Conservation (phyloP, 2,888 invertebrate species). For the Teinopalpus imperialis region DNA sequence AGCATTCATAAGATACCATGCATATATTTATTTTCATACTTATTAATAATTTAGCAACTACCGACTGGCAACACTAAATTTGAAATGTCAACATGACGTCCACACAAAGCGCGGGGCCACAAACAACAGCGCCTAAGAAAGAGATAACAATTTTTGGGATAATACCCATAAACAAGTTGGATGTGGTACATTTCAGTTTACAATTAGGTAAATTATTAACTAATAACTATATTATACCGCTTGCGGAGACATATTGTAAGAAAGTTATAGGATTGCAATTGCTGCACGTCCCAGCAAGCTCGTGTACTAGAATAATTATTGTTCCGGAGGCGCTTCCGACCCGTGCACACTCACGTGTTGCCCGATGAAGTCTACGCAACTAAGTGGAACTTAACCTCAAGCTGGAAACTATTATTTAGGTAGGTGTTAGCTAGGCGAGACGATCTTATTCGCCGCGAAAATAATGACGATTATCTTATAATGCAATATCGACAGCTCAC, state of each 20-base stretch:
- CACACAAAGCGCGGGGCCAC: constrained; percentile 58
- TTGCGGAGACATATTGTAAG: constrained; percentile 49
- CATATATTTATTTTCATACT: background rate
- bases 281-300: constrained; percentile 54
- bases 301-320: constrained; percentile 60
- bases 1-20: no score
- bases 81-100: constrained; percentile 31
- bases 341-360: constrained; percentile 48
- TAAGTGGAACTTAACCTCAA: constrained; percentile 36
- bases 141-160: constrained; percentile 78
- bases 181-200: constrained; percentile 59
- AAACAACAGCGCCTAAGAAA: constrained; percentile 81
- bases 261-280: constrained; percentile 25
- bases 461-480: constrained; percentile 13
- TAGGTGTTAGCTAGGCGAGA: constrained; percentile 41
- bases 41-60: background rate
- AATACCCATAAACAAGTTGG: constrained; percentile 71
- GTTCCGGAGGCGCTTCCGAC: constrained; percentile 53
- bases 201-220: constrained; percentile 51
- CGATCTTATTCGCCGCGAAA: constrained; percentile 27
- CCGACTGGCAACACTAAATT: constrained; percentile 25
- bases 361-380: constrained; percentile 44
- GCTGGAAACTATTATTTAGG: constrained; percentile 51
- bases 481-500: constrained; percentile 31
- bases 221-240: constrained; percentile 45